Base-by-base conservation (phyloP, 2,113 vertebrate genomes). In the Acrocephalus arundinaceus region DNA sequence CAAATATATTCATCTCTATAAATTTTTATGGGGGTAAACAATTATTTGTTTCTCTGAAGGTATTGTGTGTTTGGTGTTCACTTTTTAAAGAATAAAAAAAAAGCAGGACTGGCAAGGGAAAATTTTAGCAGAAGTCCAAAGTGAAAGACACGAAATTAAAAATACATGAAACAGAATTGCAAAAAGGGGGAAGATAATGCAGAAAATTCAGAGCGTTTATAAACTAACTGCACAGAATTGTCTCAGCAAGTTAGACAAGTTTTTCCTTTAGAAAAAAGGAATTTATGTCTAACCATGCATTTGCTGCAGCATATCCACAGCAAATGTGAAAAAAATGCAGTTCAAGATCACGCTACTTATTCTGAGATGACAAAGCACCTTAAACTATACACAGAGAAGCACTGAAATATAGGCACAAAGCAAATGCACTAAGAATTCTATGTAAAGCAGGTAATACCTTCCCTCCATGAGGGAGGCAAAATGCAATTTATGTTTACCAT, bases 41-140 rank as follows among this genome's bases (percentile, higher is more conserved):
- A 27, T 52, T 43, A 54, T 21, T 90, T 88, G 15, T 59, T 94
- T 84, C 77, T 65, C 66, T 79, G 62, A 82, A 91, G 48, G 37
- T 52, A 81, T 7, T 0, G 0, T 24, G 13, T 6, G 1, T 66
- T 93, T 74, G 35, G 35, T 5, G 1, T 19, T 37, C 0, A 0
- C 9, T 90, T 81, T 80, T 76, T 63, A 75, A 81, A 93, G 37
- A 81, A 86, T 33, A 80, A 67, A 74, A 39, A 39, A 43, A 82
- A 95, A 83, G 18, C 17, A 85, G 49, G 37, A 66, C 33, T 51
- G 33, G 31, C 24, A 79, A 70, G 21, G 9, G 51, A 85, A 87
- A 74, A 76, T 63, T 84, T 78, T 46, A 81, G 30, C 71, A 25
- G 23, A 37, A 89, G 54, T 72, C 74, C 68, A 68, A 90, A 96